phyloP scores from a whole-genome alignment of 2,888 invertebrate genomes.

The Peribatodes rhomboidaria region DNA sequence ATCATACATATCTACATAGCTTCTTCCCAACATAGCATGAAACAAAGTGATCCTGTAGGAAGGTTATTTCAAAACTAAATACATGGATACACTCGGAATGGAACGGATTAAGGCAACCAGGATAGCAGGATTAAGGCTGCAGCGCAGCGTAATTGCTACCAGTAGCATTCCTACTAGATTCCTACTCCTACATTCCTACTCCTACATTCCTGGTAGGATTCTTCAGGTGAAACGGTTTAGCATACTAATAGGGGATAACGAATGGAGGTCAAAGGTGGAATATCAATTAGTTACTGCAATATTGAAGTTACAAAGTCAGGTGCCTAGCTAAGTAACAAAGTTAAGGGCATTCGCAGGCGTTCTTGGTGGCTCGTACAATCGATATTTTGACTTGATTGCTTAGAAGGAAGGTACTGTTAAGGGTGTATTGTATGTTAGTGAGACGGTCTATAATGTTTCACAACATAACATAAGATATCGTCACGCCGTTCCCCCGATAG shows the following conservation, averaged over 20 bases:
- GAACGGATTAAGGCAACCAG: conserved; percentile 9
- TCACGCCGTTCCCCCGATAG: too few relatives aligned
- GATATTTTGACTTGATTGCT: background rate
- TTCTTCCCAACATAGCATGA: too few relatives aligned
- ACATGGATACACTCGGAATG: conserved; percentile 8
- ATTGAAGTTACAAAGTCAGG: conserved; percentile 20
- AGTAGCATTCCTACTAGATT: conserved; percentile 7
- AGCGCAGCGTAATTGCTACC: conserved; percentile 5
- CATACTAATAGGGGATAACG: conserved; percentile 37
- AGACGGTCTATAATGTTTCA: too few relatives aligned
- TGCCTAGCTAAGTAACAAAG: background rate
- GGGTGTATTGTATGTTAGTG: too few relatives aligned
- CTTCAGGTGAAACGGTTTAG: conserved; percentile 26
- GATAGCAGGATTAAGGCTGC: background rate
- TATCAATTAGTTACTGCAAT: conserved; percentile 21
- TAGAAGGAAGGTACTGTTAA: too few relatives aligned
- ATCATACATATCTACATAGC: too few relatives aligned
- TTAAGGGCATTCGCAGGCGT: background rate
- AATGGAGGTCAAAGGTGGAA: conserved; percentile 18
- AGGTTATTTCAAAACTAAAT: conserved; percentile 9
- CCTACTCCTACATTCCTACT: background rate
- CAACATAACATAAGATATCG: too few relatives aligned
- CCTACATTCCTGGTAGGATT: conserved; percentile 13
- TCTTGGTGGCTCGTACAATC: background rate
- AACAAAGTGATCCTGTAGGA: background rate